Base-by-base conservation (phyloP, 1,140 invertebrate genomes). In the Bombus superbus region DNA sequence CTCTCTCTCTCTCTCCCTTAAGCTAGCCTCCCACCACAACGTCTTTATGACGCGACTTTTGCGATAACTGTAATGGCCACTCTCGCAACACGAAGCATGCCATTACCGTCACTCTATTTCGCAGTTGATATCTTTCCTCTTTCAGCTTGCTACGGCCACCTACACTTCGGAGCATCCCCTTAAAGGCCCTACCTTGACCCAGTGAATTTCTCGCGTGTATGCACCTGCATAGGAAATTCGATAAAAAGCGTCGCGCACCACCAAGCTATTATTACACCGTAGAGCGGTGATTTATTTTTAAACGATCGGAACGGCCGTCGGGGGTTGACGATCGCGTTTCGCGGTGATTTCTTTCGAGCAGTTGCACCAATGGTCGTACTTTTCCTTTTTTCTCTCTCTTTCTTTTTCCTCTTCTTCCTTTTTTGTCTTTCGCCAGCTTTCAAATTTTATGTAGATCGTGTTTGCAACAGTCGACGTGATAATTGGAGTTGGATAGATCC, bases 91-190 rank as follows among this genome's bases (percentile, higher is more conserved):
- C 88, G 83, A 87, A 90, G 88, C 83, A 85, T 80, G 59, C 89
- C 84, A 91, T 91, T 91, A 91, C 87, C 86, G 86, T 90, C 89
- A 91, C 89, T 90, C 86, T 91, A 91, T 91, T 91, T 91, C 89
- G 86, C 84, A 85, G 83, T 90, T 88, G 86, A 88, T 91, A 91
- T 91, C 89, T 81, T 79, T 75, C 66, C 83, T 35, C 83, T 81
- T 86, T 82, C 82, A 86, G 66, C 9, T 18, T 22, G 4, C 80
- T 53, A 28, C 66, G 64, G 32, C 74, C 73, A 68, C 87, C 62
- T 47, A 42, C 66, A 66, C 78, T 75, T 79, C 25, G 40, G 42
- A 69, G 81, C 81, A 71, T 75, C 81, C 64, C 73, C 73, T 84
- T 86, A 77, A 81, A 89, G 81, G 77, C 59, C 25, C 53, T 64